phyloP scores from a whole-genome alignment of 2,797 vertebrate species.

The Furcifer pardalis region DNA sequence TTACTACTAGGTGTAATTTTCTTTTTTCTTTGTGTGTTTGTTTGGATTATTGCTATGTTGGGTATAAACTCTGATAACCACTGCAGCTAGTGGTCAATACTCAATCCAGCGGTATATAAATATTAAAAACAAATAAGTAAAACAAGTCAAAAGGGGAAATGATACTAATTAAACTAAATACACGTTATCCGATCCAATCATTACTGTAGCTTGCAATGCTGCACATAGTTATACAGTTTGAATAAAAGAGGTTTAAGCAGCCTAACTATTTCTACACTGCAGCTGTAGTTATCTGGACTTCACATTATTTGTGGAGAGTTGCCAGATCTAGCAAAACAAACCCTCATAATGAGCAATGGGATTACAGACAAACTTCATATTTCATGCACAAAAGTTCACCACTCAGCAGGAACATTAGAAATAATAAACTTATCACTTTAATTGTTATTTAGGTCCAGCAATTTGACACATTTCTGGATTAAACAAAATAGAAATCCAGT shows the following conservation, averaged over 20 bases:
- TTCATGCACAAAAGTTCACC: constrained; percentile 53
- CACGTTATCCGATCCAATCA: too few species aligned
- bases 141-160: too few species aligned
- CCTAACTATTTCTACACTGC: neutral
- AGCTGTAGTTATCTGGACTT: constrained; percentile 29
- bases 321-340: constrained; percentile 22
- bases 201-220: neutral
- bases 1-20: too few species aligned
- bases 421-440: constrained; percentile 45
- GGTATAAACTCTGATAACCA: neutral
- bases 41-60: too few species aligned
- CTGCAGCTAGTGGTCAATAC: neutral
- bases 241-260: neutral
- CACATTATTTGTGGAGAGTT: constrained; percentile 27
- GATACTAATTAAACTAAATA: neutral
- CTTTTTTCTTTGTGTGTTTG: too few species aligned
- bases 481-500: neutral
- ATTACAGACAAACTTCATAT: constrained; percentile 46
- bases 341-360: constrained; percentile 26
- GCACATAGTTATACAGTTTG: neutral
- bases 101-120: too few species aligned
- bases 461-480: constrained; percentile 24
- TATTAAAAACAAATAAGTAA: too few species aligned
- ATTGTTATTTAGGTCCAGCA: constrained; percentile 35
- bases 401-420: constrained; percentile 41